Base-by-base conservation (phyloP, 1,140 invertebrate species). In the Dolichoris vasculosae region DNA sequence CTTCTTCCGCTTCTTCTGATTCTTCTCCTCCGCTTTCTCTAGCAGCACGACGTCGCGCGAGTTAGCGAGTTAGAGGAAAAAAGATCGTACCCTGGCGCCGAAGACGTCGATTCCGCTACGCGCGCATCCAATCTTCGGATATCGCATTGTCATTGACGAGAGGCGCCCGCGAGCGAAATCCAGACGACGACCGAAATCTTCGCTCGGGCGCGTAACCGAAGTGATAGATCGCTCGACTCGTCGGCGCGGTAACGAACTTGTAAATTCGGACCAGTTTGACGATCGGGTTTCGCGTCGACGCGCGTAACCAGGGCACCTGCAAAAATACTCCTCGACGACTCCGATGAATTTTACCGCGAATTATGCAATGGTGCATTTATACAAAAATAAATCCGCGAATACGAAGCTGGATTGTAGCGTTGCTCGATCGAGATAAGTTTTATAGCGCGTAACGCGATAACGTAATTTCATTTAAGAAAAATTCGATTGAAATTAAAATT, bases 111-210 rank as follows among this genome's bases (percentile, higher is more conserved):
- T 46, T 83, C 73, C 71, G 51, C 43, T 32, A 51, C 4, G 51
- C 48, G 48, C 48, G 48, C 15, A 55, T 79, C 55, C 63, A 69
- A n/a, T 69, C 51, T 43, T 43, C 7, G 69, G 55, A 40, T n/a
- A 59, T 79, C 55, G 32, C 55, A 40, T 79, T 63, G 51, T 63
- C 77, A 63, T 63, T 55, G 77, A 64, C 2, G 26, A 15, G 64
- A 35, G 0, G 11, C 3, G 32, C 11, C 11, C 64, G n/a, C 48
- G 48, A 51, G 48, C 48, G 48, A 8, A 13, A 51, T 51, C 15
- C 48, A 51, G 11, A 15, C 7, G 11, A 17, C 48, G 48, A 2
- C 15, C n/a, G n/a, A n/a, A n/a, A n/a, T n/a, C n/a, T n/a, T 8
- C 48, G 48, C 48, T 51, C 67, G 67, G 20, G 35, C 67, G 67